Evolutionary conservation across 2,888 invertebrate species (phyloP).

Genomic region (Synergus gifuensis): DNA sequence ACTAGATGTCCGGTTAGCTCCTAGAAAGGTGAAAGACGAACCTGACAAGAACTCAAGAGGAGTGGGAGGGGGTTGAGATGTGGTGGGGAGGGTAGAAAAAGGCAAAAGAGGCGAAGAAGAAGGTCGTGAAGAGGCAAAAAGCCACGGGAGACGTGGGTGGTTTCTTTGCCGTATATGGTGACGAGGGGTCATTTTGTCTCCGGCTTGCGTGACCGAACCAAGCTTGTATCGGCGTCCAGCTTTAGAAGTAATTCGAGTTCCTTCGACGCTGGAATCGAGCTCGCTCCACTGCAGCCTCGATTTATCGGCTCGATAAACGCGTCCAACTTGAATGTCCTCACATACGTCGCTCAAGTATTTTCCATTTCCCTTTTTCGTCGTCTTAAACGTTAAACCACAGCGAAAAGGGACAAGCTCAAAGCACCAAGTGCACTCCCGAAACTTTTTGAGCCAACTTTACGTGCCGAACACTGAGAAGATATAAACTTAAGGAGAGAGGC

Average conservation of each 20-base stretch:
- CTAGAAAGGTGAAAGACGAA: conserved; percentile 33
- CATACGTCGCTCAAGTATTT: conserved; percentile 37
- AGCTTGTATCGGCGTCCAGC: conserved; percentile 24
- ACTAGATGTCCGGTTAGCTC: conserved; percentile 20
- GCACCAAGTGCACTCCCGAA: conserved; percentile 10
- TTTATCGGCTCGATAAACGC: conserved; percentile 38
- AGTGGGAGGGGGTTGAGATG: background rate
- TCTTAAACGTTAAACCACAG: conserved; percentile 18
- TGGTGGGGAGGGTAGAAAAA: conserved; percentile 17
- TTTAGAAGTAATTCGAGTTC: conserved; percentile 30
- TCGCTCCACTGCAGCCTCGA: conserved; percentile 25
- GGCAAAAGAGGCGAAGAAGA: conserved; percentile 4
- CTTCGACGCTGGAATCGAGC: conserved; percentile 9
- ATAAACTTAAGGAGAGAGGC: background rate
- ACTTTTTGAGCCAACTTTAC: conserved; percentile 10
- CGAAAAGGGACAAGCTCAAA: background rate
- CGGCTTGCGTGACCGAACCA: conserved; percentile 42
- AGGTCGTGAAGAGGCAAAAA: conserved; percentile 38
- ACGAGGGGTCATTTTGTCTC: conserved; percentile 49
- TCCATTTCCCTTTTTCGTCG: conserved; percentile 13
- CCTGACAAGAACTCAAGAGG: conserved; percentile 11
- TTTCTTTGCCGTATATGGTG: conserved; percentile 51
- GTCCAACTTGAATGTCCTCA: conserved; percentile 11
- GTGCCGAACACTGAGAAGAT: background rate
- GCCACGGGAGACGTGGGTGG: conserved; percentile 45